Evolutionary conservation across 2,888 invertebrate species (phyloP).

Genomic region (Parthenolecanium corni): DNA sequence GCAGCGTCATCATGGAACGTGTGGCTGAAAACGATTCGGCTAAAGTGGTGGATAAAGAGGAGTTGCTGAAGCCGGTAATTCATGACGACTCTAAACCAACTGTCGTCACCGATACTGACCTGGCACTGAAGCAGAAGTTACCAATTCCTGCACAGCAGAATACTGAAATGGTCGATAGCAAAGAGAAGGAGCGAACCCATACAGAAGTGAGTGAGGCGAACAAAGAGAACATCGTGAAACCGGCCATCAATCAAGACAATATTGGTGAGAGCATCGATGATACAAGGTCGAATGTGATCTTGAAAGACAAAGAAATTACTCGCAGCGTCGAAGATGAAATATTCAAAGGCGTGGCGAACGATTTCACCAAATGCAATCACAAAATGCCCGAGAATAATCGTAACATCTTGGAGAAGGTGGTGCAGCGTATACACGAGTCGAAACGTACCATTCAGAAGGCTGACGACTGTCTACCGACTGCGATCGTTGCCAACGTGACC

Average conservation of each 20-base stretch:
- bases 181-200: background rate
- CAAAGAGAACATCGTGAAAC: conserved; percentile 23
- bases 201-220: conserved; percentile 17
- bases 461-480: background rate
- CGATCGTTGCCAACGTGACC: background rate
- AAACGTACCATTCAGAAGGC: conserved; percentile 13
- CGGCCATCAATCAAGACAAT: conserved; percentile 31
- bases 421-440: conserved; percentile 17
- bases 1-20: background rate
- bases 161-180: background rate
- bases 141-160: conserved; percentile 1
- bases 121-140: conserved; percentile 13
- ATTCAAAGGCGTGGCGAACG: conserved; percentile 4
- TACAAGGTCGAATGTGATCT: conserved; percentile 15
- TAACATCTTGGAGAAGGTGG: conserved; percentile 18
- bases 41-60: background rate
- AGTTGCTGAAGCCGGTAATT: background rate
- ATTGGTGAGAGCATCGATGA: conserved; percentile 10
- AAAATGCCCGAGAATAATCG: conserved; percentile 14
- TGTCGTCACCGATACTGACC: background rate
- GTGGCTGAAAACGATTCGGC: background rate
- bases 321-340: conserved; percentile 10
- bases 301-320: conserved; percentile 10
- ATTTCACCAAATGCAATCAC: conserved; percentile 6
- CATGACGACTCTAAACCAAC: background rate